Percentiles rank a stretch among this genome's conserved stretches.
phyloP scores from a whole-genome alignment of 2,797 vertebrate genomes.

The Crax fasciolata region DNA sequence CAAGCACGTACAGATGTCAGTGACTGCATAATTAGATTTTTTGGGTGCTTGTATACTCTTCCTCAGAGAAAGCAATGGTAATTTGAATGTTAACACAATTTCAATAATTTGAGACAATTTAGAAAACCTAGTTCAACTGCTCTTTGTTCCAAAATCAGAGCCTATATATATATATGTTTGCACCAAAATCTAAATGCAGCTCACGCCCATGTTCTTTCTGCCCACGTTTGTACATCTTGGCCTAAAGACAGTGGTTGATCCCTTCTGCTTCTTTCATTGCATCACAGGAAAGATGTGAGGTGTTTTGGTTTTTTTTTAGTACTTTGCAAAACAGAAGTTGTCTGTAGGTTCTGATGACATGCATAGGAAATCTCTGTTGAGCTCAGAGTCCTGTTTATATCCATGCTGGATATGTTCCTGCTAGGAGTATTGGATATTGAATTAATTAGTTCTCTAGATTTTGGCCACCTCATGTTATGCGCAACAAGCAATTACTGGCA shows the following conservation, averaged over 20 bases:
- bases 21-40: background rate
- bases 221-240: background rate
- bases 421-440: background rate
- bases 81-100: background rate
- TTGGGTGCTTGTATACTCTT: background rate
- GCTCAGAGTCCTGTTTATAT: background rate
- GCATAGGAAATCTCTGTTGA: background rate
- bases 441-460: background rate
- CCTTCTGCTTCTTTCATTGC: background rate
- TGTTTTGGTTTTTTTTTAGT: background rate
- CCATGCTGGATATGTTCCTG: background rate
- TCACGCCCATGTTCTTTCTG: background rate
- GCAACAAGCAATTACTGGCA: background rate
- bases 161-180: fast-evolving
- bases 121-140: background rate
- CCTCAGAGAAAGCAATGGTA: background rate
- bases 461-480: background rate
- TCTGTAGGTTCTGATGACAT: background rate
- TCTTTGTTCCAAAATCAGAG: conserved; percentile 11
- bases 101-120: background rate
- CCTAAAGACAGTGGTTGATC: background rate
- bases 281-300: background rate
- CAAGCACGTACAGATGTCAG: background rate
- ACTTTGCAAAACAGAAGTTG: background rate
- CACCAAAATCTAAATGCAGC: background rate